Base-by-base conservation (phyloP, 2,888 invertebrate genomes). In the Eupithecia subfuscata region DNA sequence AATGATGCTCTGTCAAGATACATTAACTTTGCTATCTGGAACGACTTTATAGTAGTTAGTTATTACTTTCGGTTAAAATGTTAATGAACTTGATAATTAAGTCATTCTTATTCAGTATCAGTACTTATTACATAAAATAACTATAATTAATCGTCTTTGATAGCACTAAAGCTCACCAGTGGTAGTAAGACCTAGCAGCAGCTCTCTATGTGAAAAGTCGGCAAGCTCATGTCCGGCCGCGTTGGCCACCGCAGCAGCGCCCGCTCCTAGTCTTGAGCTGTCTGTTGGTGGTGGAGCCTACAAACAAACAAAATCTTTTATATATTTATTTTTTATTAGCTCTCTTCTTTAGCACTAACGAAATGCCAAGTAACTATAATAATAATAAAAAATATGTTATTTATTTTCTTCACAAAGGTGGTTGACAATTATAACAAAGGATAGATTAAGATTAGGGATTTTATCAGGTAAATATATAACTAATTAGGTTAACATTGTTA, bases 111-210 rank as follows among this genome's bases (percentile, higher is more conserved):
- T 34, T 30, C 64, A 64, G 34, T 64, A 34, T 9, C 18, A 30
- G 18, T 63, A 25, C 14, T 7, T 16, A 63, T 63, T 18, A 16
- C 8, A 64, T 34, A 64, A 64, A 34, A 64, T 64, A 64, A 64
- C 64, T 18, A 16, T 16, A 16, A 34, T 14, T 18, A 18, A 30
- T 63, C 16, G 16, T 18, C 5, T 64, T 34, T 8, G 34, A 64
- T 34, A 34, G 64, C 9, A 34, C 8, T 18, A 9, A 34, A 25
- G 16, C 74, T 86, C 82, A 91, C 96, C 95, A 83, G 97, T 96
- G 71, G 97, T 97, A 69, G 98, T 98, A 60, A 98, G 96, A 75
- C 98, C 98, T 88, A 98, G 97, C 78, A 98, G 94, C 64, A 98
- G 95, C 90, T 98, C 98, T 83, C 97, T 96, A 81, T 97, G 96